A percentile compares a stretch with the other conserved stretches of the same genome.
Conservation (phyloP, 2,888 invertebrate species). For the Smittia sp. region DNA sequence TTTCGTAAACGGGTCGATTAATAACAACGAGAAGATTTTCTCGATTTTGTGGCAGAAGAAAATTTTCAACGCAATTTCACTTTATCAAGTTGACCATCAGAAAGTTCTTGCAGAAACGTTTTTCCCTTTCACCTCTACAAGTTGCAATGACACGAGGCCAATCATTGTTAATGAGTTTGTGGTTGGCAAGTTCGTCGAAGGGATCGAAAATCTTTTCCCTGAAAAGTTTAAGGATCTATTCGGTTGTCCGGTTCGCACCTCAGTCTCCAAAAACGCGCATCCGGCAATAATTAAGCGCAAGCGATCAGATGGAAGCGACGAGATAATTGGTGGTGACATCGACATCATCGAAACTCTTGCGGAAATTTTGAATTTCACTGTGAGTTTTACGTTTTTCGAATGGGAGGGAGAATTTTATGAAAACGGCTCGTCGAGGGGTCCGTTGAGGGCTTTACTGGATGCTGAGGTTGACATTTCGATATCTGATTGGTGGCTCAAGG, state of each 20-base stretch:
- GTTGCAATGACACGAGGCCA: constrained; percentile 17
- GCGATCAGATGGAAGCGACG: neutral
- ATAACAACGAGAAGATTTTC: neutral
- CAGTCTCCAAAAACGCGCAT: neutral
- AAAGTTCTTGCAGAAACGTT: neutral
- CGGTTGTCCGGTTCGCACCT: neutral
- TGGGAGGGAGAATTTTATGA: neutral
- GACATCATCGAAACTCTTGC: neutral
- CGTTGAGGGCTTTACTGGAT: constrained; percentile 3
- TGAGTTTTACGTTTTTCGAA: neutral
- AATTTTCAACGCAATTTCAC: neutral
- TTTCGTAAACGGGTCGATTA: neutral
- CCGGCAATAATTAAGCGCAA: neutral
- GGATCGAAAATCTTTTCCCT: neutral
- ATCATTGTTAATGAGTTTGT: constrained; percentile 10
- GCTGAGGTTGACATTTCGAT: neutral
- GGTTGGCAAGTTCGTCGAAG: neutral
- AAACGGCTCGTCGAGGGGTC: constrained; percentile 12
- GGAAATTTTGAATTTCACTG: constrained; percentile 18
- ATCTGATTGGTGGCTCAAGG: constrained; percentile 8
- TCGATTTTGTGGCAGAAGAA: neutral
- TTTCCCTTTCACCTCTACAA: neutral
- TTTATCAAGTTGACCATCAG: neutral
- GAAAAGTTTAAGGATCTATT: neutral
- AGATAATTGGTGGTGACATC: neutral